Base-by-base conservation (phyloP, 2,797 vertebrate species). In the Synanceia verrucosa region DNA sequence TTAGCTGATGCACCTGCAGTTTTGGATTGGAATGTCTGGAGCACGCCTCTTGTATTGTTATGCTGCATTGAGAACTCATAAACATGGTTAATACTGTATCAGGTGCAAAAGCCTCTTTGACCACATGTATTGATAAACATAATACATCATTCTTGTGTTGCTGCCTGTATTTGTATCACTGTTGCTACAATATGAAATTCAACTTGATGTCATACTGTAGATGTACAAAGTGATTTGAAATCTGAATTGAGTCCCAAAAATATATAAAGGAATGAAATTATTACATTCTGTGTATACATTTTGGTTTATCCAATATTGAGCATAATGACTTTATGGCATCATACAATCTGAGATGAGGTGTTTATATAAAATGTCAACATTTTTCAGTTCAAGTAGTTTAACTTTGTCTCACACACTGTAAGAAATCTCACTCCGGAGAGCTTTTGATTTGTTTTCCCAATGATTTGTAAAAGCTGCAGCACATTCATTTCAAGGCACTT, bases 401-500 rank as follows among this genome's bases (percentile, higher is more conserved):
- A 69, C 76, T 62, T 12, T 39, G 39, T 81, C 68, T 75, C 46
- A 9, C 28, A 60, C 59, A 53, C 33, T 57, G 9, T 44, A 76
- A 76, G 50, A 69, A 85, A 66, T 72, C 61, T 73, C 50, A 60
- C 70, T 81, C 60, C 53, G 46, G 60, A 72, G 66, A 78, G 69
- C 77, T 78, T n/a, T n/a, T 81, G 86, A 91, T 87, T 81, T 85
- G 81, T 82, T 89, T 90, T 87, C 85, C 80, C 68, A 79, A 78
- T 81, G 87, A 91, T 87, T 78, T 83, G 81, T 86, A 84, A 87
- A 87, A 91, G 83, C 85, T 70, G 85, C 78, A 37, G 82, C 83
- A 81, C 75, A 77, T 90, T 90, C 84, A 92, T 91, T 90, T 86
- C 79, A 73, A 89, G 85, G 86, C 87, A 91, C 86, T 93, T 90